A percentile compares a stretch with the other conserved stretches of the same genome.
These are phyloP conservation scores for Zaprionus lineosus DNA, from an alignment of 2,888 invertebrate species.

Conservation along the genomic window DNA sequence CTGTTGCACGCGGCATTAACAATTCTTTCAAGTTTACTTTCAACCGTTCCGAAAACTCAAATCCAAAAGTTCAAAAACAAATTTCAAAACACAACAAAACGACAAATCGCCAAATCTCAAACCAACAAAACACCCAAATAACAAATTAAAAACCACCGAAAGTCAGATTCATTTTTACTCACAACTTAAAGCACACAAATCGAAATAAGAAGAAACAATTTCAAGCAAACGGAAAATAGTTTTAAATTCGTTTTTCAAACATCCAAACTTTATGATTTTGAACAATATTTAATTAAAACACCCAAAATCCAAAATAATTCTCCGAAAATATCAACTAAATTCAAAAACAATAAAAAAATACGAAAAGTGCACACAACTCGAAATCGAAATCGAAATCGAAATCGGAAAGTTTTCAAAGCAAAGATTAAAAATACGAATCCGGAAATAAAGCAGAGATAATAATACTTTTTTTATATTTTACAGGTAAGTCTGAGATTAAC, in stretches of 20 bases:
- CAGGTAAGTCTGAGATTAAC: constrained; percentile 59
- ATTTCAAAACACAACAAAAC: constrained; percentile 44
- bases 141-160: constrained; percentile 57
- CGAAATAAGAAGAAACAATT: constrained; percentile 7
- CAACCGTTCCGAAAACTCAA: constrained; percentile 39
- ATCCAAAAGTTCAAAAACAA: constrained; percentile 19
- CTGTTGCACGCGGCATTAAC: constrained; percentile 59
- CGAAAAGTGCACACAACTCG: constrained; percentile 39
- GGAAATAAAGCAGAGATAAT: constrained; percentile 44
- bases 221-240: constrained; percentile 1
- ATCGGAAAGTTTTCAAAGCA: constrained; percentile 53
- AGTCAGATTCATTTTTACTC: constrained; percentile 77
- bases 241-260: too few species aligned
- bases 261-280: background rate
- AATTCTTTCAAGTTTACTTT: constrained; percentile 53
- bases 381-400: too few species aligned
- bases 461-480: constrained; percentile 73
- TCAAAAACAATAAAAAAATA: constrained; percentile 21
- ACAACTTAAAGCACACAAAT: constrained; percentile 30
- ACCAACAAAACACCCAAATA: constrained; percentile 30
- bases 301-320: constrained; percentile 13
- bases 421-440: constrained; percentile 24
- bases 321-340: constrained; percentile 28
- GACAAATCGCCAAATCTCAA: constrained; percentile 39
- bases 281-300: constrained; percentile 4